Evolutionary conservation across 2,888 invertebrate genomes (phyloP), one percentile per base, ranked within the genome.

Genomic region (Synergus gifuensis): DNA sequence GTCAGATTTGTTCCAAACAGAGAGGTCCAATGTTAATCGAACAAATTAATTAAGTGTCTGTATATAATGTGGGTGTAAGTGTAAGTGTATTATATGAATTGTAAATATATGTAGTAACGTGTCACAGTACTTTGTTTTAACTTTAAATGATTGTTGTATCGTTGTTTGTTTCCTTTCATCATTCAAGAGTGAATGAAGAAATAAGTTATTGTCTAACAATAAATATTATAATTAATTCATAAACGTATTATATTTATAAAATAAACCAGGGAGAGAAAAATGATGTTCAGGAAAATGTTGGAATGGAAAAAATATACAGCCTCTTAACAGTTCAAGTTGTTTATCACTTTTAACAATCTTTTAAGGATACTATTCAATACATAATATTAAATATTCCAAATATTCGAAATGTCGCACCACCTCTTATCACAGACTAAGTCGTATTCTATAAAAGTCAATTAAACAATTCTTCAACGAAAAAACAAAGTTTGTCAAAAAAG

Each of bases 311-410:
- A 58, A 58, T 49, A 16, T 12, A 14, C 0, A 36, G 16, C 40
- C 36, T 64, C 11, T 4, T 11, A 73, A 54, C 54, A 73, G 36
- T 73, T 73, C 16, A 73, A 16, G 28, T 69, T 22, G 40, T 73
- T 73, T 73, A 73, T 73, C 54, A n/a, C 4, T 28, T 28, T 36
- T 73, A 58, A 36, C 49, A 73, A 73, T 54, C n/a, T 73, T n/a
- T 58, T 49, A 69, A 36, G 49, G n/a, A 49, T 69, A 16, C 28
- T 49, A 36, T 28, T 69, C 54, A 49, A n/a, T 58, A 11, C 46
- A 46, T 42, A 73, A 73, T 73, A 54, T 73, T 54, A 73, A 36
- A 73, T 73, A 73, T 73, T 73, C n/a, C 36, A 69, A 69, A 69
- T 69, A 69, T 73, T 73, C 73, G 40, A 36, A 73, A 73, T 28